Base-by-base conservation (phyloP, 2,797 vertebrate species). In the Chloroceryle amazona region DNA sequence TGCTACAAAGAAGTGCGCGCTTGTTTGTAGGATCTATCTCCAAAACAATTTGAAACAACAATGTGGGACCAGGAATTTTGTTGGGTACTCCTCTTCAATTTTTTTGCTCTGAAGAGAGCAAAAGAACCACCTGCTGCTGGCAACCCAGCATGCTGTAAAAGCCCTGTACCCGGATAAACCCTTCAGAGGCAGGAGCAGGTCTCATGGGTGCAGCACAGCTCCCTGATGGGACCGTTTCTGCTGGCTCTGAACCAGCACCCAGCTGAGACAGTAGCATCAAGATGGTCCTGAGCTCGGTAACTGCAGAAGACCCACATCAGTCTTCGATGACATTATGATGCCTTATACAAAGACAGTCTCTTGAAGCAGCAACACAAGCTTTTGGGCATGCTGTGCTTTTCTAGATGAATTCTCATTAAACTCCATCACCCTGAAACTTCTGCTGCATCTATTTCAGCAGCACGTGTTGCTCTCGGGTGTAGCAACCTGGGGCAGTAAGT, bases 311-410 rank as follows among this genome's bases (percentile, higher is more conserved):
- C 22, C 33, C 19, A 26, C 18, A 17, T 2, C 1, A 0, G 13
- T 20, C 22, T 31, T 81, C 2, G 1, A 3, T 13, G 60, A 28
- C 4, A 4, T 0, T 13, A 2, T 3, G 42, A 9, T 52, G 54
- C 58, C 35, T 49, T 73, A 46, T 37, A 41, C 41, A 9, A 13
- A 52, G 18, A 81, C 20, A 39, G 29, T 7, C 35, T 13, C 12
- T 1, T 6, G 13, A 10, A 71, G 47, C 11, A 52, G 35, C 39
- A 57, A 18, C 0, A 1, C 16, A 13, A 70, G 61, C 22, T 51
- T 79, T 25, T 61, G 22, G 22, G 23, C 19, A 4, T 23, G 39
- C n/a, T 67, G 76, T 70, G 9, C 51, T 82, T 51, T 75, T 35
- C 72, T 44, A 25, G n/a, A 44, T 11, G 13, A 28, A 10, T 47